Evolutionary conservation across 2,797 vertebrate species (phyloP).

Genomic region (Botia kubotai): DNA sequence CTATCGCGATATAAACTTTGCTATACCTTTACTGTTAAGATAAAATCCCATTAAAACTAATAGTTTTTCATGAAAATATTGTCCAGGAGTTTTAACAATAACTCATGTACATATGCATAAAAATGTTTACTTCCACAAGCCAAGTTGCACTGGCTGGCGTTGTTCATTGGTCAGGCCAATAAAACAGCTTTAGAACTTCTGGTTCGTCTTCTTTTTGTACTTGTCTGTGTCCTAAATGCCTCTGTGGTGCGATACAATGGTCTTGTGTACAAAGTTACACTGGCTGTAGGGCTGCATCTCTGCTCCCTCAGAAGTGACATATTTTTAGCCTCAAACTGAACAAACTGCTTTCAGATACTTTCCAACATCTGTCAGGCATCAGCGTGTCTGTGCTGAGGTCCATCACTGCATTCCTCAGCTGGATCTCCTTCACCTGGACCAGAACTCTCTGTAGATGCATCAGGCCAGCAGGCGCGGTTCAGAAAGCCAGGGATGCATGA

Average conservation of each 20-base stretch:
- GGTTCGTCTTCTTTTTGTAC: background rate
- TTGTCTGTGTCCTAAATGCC: background rate
- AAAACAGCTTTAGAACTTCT: too few relatives aligned
- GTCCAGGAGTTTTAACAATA: too few relatives aligned
- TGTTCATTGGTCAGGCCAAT: too few relatives aligned
- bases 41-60: too few relatives aligned
- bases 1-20: too few relatives aligned
- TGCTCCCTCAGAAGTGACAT: conserved; percentile 74
- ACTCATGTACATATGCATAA: too few relatives aligned
- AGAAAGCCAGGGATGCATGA: conserved; percentile 13
- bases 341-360: conserved; percentile 82
- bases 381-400: conserved; percentile 80
- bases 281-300: conserved; percentile 70
- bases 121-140: too few relatives aligned
- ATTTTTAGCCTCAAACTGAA: conserved; percentile 74
- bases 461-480: too few relatives aligned
- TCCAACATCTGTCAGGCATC: conserved; percentile 87
- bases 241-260: background rate
- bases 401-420: conserved; percentile 82
- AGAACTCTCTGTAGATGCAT: conserved; percentile 69
- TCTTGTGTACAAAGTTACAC: conserved; percentile 68
- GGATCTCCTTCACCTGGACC: conserved; percentile 83
- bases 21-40: too few relatives aligned
- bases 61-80: too few relatives aligned
- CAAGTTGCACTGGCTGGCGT: too few relatives aligned